These are phyloP conservation scores for Aphelenchoides fujianensis DNA, from an alignment of 1,140 invertebrate species.

Conservation along the genomic window DNA sequence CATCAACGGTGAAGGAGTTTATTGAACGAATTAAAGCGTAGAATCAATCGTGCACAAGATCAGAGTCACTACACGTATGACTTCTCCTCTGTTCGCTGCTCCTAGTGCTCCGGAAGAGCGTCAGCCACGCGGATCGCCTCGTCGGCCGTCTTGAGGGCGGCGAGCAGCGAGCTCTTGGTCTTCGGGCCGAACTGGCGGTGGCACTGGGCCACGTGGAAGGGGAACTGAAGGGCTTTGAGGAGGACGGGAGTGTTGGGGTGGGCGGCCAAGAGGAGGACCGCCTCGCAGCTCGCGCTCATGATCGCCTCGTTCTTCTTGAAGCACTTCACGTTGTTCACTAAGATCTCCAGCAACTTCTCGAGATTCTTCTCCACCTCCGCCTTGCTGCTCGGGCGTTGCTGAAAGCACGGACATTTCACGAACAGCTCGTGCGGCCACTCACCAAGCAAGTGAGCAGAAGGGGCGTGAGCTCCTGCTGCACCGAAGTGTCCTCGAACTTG, in stretches of 20 bases:
- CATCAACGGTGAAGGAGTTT: too few relatives aligned
- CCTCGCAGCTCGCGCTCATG: neutral
- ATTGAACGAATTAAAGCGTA: too few relatives aligned
- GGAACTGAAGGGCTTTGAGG: slow-evolving; percentile 7
- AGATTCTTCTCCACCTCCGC: neutral
- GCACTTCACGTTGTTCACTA: neutral
- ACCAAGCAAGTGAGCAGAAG: neutral
- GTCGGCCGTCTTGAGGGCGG: neutral
- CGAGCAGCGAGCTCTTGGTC: neutral
- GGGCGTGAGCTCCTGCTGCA: neutral
- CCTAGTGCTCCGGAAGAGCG: neutral
- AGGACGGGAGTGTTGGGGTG: neutral
- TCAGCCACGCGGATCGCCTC: neutral
- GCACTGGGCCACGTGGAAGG: neutral
- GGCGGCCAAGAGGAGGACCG: neutral
- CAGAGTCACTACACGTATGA: too few relatives aligned
- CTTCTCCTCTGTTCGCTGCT: too few relatives aligned
- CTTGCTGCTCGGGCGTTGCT: neutral
- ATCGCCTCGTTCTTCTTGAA: neutral
- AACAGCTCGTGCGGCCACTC: neutral
- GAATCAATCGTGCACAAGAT: too few relatives aligned
- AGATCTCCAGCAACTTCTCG: slow-evolving; percentile 1
- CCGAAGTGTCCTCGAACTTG: neutral
- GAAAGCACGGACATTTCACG: too few relatives aligned
- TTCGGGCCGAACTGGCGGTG: neutral